Evolutionary conservation across 2,797 vertebrate species (phyloP).

Genomic region (Distichodus sexfasciatus): DNA sequence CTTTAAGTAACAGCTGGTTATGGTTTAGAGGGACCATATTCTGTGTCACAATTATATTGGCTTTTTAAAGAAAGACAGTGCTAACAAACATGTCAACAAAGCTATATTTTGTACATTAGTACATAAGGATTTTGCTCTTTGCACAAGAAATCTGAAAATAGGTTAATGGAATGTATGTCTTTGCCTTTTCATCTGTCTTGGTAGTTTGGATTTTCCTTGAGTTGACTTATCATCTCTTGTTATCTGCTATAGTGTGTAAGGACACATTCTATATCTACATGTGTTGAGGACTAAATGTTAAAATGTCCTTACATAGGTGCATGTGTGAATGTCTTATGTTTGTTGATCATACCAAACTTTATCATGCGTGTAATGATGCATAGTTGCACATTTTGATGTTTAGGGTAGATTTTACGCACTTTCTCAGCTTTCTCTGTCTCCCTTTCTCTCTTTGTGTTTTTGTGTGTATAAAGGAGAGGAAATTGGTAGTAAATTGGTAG

Average conservation of each 20-base stretch:
- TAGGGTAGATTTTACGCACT: slow-evolving; percentile 55
- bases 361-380: slow-evolving; percentile 28
- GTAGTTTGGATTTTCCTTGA: background rate
- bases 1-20: background rate
- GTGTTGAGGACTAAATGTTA: too few relatives aligned
- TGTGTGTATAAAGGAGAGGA: slow-evolving; percentile 42
- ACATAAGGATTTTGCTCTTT: slow-evolving; percentile 83
- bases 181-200: slow-evolving; percentile 8
- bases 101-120: slow-evolving; percentile 65
- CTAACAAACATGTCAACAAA: slow-evolving; percentile 49
- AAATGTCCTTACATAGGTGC: background rate
- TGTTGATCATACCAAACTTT: background rate
- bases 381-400: slow-evolving; percentile 54
- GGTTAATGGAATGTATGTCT: slow-evolving; percentile 46
- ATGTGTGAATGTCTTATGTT: background rate
- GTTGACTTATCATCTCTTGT: background rate
- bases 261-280: too few relatives aligned
- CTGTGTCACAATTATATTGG: slow-evolving; percentile 37
- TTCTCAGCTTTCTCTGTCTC: slow-evolving; percentile 31
- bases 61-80: slow-evolving; percentile 52
- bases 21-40: background rate
- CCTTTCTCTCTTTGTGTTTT: background rate
- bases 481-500: slow-evolving; percentile 7
- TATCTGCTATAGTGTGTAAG: background rate
- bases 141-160: slow-evolving; percentile 65